Conservation (phyloP, 53 echinoderm and acorn worm species). For the Pentamera pediparva region DNA sequence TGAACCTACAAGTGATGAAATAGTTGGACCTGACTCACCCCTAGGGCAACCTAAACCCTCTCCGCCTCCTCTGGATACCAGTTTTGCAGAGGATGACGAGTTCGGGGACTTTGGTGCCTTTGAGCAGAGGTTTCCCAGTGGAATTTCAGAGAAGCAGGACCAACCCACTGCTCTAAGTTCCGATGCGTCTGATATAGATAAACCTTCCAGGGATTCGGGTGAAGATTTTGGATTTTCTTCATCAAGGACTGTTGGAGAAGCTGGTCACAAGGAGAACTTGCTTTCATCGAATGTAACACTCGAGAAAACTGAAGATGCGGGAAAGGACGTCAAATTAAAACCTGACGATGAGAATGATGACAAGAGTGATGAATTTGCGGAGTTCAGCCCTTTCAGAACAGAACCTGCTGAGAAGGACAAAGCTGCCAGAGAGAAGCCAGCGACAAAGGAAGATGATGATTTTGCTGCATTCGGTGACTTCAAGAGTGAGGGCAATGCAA, state of each 20-base stretch:
- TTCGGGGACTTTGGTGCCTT: constrained; percentile 58
- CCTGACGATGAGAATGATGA: not conserved
- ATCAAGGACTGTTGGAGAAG: too few relatives aligned
- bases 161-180: too few relatives aligned
- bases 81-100: constrained; percentile 27
- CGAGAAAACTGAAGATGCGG: too few relatives aligned
- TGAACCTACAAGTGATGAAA: not conserved
- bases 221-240: not conserved
- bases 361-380: constrained; percentile 57
- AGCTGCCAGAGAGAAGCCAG: not conserved
- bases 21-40: not conserved
- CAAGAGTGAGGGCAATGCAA: not conserved
- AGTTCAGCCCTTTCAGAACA: constrained; percentile 47
- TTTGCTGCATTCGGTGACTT: constrained; percentile 24
- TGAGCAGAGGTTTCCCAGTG: not conserved
- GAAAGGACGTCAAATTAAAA: not conserved
- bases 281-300: too few relatives aligned
- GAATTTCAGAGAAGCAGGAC: not conserved
- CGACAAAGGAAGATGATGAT: not conserved
- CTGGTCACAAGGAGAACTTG: too few relatives aligned
- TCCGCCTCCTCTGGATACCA: not conserved
- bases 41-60: not conserved
- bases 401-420: too few relatives aligned
- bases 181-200: too few relatives aligned
- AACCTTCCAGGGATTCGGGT: too few relatives aligned